phyloP scores from a whole-genome alignment of 1,140 invertebrate genomes.

The Euschistus heros region DNA sequence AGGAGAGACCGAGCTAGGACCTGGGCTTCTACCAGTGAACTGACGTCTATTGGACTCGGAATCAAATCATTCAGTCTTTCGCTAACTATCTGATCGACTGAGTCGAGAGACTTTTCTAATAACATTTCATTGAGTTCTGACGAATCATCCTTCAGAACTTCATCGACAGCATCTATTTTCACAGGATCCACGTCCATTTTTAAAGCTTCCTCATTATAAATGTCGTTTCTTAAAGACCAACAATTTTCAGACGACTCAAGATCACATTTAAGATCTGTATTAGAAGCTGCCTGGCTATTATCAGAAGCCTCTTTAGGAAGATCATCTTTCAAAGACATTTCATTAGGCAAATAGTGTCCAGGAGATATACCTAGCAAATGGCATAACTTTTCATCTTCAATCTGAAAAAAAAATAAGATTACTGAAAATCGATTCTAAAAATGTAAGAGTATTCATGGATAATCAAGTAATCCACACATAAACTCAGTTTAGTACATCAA shows the following conservation, averaged over 20 bases:
- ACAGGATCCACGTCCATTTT: no score
- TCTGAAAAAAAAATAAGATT: background rate
- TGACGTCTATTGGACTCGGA: background rate
- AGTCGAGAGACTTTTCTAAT: slow-evolving; percentile 6
- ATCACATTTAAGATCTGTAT: no score
- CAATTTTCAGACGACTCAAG: no score
- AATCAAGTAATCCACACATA: no score
- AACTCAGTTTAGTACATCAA: no score
- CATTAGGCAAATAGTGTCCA: background rate
- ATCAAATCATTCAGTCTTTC: slow-evolving; percentile 4
- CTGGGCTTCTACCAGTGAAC: background rate
- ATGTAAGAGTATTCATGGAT: no score
- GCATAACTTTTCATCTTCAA: slow-evolving; percentile 1
- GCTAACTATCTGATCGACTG: slow-evolving; percentile 4
- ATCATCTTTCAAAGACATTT: background rate
- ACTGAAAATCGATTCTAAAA: no score
- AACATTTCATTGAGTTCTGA: background rate
- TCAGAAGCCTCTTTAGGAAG: no score
- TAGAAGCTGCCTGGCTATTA: no score
- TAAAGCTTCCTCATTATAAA: no score
- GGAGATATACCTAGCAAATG: background rate
- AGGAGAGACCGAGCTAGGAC: background rate
- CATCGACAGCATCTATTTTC: no score
- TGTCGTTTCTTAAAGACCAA: no score
- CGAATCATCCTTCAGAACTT: background rate